phyloP scores from a whole-genome alignment of 2,888 invertebrate genomes.

The Orthosia incerta region DNA sequence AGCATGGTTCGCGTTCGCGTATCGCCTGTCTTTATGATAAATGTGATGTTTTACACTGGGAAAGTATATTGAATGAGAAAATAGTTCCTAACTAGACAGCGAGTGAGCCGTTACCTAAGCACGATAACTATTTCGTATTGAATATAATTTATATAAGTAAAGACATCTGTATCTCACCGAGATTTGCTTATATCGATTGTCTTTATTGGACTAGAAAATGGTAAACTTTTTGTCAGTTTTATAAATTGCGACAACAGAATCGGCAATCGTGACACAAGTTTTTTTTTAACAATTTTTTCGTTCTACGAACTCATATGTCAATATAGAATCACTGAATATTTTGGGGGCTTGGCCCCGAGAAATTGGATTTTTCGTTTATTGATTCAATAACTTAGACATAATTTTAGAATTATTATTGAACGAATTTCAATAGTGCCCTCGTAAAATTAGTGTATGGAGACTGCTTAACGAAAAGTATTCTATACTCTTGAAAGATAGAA shows the following conservation, averaged over 20 bases:
- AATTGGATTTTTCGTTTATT: conserved; percentile 58
- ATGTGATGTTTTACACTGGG: conserved; percentile 64
- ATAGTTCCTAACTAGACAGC: conserved; percentile 69
- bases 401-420: conserved; percentile 47
- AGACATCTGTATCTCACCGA: conserved; percentile 67
- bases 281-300: conserved; percentile 70
- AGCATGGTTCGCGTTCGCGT: conserved; percentile 53
- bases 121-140: conserved; percentile 72
- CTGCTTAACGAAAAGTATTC: conserved; percentile 32
- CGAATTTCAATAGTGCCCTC: conserved; percentile 40
- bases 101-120: conserved; percentile 71
- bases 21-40: conserved; percentile 50
- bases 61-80: conserved; percentile 66
- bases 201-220: conserved; percentile 88
- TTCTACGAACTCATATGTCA: conserved; percentile 83
- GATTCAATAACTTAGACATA: conserved; percentile 65
- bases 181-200: conserved; percentile 75
- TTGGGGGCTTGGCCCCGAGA: conserved; percentile 76
- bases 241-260: conserved; percentile 75
- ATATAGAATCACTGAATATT: conserved; percentile 68
- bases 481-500: conserved; percentile 25
- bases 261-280: conserved; percentile 69
- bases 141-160: conserved; percentile 62
- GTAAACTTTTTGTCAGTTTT: conserved; percentile 83
- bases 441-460: conserved; percentile 18